Evolutionary conservation across 2,797 vertebrate species (phyloP), one percentile per base, ranked within the genome.

Genomic region (Bufotes viridis): DNA sequence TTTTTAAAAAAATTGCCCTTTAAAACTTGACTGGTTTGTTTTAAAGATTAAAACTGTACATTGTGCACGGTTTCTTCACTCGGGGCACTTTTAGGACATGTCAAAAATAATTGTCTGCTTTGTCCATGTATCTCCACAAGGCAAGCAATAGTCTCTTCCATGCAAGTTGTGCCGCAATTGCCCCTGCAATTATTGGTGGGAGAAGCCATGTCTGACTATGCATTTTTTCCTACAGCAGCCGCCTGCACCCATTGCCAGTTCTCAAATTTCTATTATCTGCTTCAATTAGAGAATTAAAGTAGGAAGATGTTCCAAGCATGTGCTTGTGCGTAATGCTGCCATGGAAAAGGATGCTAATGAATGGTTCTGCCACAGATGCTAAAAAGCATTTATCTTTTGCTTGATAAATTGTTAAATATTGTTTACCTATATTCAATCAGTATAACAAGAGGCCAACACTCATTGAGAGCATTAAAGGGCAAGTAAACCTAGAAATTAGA

Each of bases 351-450:
- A 70, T 29, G 24, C 24, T 70, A 70, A 70, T 70, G 67, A 34
- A 15, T 15, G 13, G 5, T 70, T 79, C 9, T 58, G 75, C 51
- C 53, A 58, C n/a, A 34, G 55, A 26, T 55, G 26, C 55, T 29
- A 34, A 20, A 29, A 60, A 60, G 51, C 22, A 24, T 58, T 34
- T 29, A 57, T 78, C n/a, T 24, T n/a, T 20, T 63, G 20, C 61
- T 63, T 8, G 1, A 57, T 26, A 78, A 26, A 26, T 26, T 24
- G n/a, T 51, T 26, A 78, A 78, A 55, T 42, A 58, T 17, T n/a
- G n/a, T 58, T 78, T 78, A 78, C 24, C 24, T n/a, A 78, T 24
- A 67, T 61, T 42, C 60, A 67, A 26, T 69, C n/a, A 69, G 61
- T 65, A n/a, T n/a, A 65, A 22, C 20, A n/a, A 10, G 61, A 65